phyloP scores from a whole-genome alignment of 2,113 vertebrate species.

The Cricetomys ansorgei region DNA sequence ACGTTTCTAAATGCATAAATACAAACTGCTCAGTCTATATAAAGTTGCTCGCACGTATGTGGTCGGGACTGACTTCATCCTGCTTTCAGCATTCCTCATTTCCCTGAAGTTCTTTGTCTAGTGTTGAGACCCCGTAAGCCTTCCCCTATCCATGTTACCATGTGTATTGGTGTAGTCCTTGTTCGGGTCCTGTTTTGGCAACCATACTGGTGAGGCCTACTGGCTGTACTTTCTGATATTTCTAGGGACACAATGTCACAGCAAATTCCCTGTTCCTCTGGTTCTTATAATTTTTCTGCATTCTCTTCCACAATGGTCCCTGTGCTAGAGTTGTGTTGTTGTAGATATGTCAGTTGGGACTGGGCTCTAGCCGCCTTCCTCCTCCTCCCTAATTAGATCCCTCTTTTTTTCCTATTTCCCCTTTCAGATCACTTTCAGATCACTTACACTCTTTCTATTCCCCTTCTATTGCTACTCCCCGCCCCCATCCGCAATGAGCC shows the following conservation, averaged over 20 bases:
- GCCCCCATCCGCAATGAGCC: background rate
- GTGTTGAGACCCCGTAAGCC: background rate
- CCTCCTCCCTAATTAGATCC: background rate
- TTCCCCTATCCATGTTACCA: background rate
- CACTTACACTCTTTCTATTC: background rate
- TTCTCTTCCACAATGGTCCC: background rate
- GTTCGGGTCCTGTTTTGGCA: background rate
- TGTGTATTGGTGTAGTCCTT: background rate
- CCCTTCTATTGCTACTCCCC: background rate
- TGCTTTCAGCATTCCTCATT: background rate
- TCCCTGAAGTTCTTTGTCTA: background rate
- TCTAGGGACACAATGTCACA: background rate
- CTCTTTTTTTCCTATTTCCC: background rate
- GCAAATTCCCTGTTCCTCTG: background rate
- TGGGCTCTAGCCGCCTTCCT: background rate
- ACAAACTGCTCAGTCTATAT: background rate
- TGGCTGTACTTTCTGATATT: background rate
- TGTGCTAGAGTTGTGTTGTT: background rate
- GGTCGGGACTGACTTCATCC: background rate
- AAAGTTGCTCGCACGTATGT: background rate
- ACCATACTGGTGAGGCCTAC: background rate
- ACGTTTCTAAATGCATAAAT: background rate
- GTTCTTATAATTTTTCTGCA: background rate
- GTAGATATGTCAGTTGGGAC: background rate
- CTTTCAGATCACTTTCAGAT: background rate